Conservation (phyloP, 2,888 invertebrate species). For the Diarsia dahlii region DNA sequence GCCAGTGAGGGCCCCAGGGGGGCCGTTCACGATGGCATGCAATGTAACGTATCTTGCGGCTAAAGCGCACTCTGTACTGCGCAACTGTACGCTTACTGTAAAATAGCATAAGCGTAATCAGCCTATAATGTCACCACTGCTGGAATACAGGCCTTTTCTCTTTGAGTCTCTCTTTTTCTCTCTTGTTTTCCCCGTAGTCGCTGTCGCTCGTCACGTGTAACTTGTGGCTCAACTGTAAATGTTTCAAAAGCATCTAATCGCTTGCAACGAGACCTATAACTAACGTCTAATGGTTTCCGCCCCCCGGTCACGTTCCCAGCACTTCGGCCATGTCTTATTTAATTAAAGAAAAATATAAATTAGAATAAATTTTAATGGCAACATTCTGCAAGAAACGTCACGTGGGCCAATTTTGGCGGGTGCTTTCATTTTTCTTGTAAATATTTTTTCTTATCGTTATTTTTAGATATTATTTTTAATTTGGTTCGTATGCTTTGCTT, state of each 20-base stretch:
- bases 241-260: constrained; percentile 23
- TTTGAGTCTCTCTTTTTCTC: no score
- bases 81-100: no score
- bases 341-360: constrained; percentile 87
- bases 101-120: no score
- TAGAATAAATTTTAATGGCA: constrained; percentile 81
- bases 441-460: constrained; percentile 22
- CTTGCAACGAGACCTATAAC: constrained; percentile 60
- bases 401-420: constrained; percentile 43
- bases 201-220: not conserved
- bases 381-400: constrained; percentile 53
- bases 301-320: constrained; percentile 78
- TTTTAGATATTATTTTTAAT: constrained; percentile 22
- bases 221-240: not conserved
- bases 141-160: no score
- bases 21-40: no score
- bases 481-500: constrained; percentile 12
- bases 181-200: not conserved
- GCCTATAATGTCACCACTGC: no score
- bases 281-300: constrained; percentile 76
- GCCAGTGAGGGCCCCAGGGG: no score
- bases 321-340: constrained; percentile 83
- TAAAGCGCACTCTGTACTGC: no score
- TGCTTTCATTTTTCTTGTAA: constrained; percentile 30
- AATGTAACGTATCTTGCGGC: no score